Conservation (phyloP, 2,113 vertebrate species). For the Bombycilla garrulus region DNA sequence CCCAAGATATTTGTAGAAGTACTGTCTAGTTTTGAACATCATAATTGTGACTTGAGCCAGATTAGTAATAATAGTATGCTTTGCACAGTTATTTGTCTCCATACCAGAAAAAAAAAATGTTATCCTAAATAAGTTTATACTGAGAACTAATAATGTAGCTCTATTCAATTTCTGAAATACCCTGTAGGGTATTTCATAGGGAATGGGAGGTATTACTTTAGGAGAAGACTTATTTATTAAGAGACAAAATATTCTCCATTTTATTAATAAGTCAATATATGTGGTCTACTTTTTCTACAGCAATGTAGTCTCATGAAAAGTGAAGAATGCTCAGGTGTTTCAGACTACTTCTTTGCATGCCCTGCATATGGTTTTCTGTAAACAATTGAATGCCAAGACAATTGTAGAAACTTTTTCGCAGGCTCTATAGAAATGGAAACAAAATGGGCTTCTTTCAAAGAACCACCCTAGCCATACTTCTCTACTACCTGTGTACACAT, state of each 20-base stretch:
- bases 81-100: not conserved
- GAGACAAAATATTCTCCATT: not conserved
- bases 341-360: not conserved
- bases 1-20: slow-evolving; percentile 24
- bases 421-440: not conserved
- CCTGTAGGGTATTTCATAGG: not conserved
- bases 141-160: not conserved
- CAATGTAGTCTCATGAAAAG: not conserved
- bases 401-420: not conserved
- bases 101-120: not conserved
- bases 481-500: not conserved
- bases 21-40: slow-evolving; percentile 19
- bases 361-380: not conserved
- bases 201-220: not conserved
- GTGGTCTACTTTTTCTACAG: not conserved
- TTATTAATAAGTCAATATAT: not conserved
- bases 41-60: not conserved
- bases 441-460: not conserved
- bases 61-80: not conserved
- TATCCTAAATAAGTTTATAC: not conserved
- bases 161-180: not conserved
- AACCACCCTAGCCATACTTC: not conserved
- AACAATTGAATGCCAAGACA: not conserved
- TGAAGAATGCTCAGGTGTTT: not conserved
- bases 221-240: not conserved